Evolutionary conservation across 2,888 invertebrate species (phyloP).

Genomic region (Polietes domitor): DNA sequence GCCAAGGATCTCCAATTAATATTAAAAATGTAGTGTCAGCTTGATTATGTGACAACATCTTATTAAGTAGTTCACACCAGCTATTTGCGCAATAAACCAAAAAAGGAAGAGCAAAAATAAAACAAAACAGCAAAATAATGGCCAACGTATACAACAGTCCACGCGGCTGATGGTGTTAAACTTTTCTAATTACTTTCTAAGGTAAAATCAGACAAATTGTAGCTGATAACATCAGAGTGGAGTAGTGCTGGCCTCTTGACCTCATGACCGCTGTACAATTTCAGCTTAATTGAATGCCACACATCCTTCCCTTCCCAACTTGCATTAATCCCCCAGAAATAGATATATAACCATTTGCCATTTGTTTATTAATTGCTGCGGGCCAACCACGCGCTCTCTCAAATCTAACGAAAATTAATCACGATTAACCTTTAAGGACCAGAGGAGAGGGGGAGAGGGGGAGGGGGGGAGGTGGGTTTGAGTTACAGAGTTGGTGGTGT

Average conservation of each 20-base stretch:
- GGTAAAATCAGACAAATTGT: not conserved
- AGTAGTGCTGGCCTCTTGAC: not conserved
- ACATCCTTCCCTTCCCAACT: not conserved
- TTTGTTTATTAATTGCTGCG: not conserved
- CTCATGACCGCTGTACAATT: not conserved
- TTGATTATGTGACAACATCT: not conserved
- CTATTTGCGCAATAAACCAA: no score
- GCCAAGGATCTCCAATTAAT: not conserved
- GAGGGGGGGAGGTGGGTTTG: not conserved
- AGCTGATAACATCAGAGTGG: not conserved
- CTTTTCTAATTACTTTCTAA: not conserved
- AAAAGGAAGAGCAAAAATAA: no score
- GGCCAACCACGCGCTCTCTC: not conserved
- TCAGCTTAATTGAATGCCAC: not conserved
- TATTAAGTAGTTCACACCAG: no score
- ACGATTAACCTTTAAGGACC: slow-evolving; percentile 11
- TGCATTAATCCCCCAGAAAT: not conserved
- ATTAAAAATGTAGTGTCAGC: not conserved
- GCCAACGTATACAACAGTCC: not conserved
- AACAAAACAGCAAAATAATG: not conserved
- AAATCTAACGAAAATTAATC: not conserved
- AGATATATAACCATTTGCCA: not conserved
- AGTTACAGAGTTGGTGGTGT: no score
- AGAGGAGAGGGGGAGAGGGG: not conserved
- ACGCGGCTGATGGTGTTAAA: not conserved